Percentiles rank a stretch among this genome's conserved stretches.
These are phyloP conservation scores for Hypothenemus hampei DNA, from an alignment of 1,140 invertebrate genomes.

Conservation along the genomic window DNA sequence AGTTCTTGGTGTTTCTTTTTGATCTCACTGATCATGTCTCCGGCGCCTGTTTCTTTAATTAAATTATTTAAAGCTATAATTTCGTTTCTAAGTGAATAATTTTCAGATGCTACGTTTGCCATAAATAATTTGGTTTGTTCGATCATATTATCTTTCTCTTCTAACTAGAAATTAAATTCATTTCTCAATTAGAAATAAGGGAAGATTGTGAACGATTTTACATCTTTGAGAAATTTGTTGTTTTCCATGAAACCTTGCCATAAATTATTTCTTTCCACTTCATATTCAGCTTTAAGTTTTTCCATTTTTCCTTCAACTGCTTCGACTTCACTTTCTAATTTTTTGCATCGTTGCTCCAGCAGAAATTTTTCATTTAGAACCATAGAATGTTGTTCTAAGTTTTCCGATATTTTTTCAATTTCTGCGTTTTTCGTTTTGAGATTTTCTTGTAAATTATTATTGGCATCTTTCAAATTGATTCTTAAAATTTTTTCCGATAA, in stretches of 20 bases:
- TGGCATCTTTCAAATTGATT: background rate
- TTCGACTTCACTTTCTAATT: slow-evolving; percentile 13
- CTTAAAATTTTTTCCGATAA: too few species aligned
- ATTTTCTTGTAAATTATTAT: background rate
- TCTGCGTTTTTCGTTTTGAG: too few species aligned
- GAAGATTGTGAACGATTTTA: too few species aligned
- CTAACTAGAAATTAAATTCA: slow-evolving; percentile 4
- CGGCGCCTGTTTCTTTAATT: slow-evolving; percentile 27
- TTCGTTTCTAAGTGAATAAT: slow-evolving; percentile 17
- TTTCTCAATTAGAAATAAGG: too few species aligned
- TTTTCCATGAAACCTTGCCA: background rate
- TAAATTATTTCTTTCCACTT: slow-evolving; percentile 16
- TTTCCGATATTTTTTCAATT: too few species aligned
- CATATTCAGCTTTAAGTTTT: slow-evolving; percentile 11
- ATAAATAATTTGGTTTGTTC: slow-evolving; percentile 25
- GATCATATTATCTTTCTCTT: slow-evolving; percentile 17
- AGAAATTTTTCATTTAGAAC: too few species aligned
- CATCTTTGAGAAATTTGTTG: slow-evolving; percentile 16
- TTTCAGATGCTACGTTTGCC: slow-evolving; percentile 23
- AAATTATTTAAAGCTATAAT: slow-evolving; percentile 14
- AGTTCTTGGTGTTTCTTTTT: slow-evolving; percentile 31
- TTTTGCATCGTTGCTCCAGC: slow-evolving; percentile 17
- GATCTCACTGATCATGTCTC: slow-evolving; percentile 33
- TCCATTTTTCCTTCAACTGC: slow-evolving; percentile 9
- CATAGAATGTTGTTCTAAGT: too few species aligned